phyloP scores from a whole-genome alignment of 2,113 vertebrate species.

The Limnothrissa miodon region DNA sequence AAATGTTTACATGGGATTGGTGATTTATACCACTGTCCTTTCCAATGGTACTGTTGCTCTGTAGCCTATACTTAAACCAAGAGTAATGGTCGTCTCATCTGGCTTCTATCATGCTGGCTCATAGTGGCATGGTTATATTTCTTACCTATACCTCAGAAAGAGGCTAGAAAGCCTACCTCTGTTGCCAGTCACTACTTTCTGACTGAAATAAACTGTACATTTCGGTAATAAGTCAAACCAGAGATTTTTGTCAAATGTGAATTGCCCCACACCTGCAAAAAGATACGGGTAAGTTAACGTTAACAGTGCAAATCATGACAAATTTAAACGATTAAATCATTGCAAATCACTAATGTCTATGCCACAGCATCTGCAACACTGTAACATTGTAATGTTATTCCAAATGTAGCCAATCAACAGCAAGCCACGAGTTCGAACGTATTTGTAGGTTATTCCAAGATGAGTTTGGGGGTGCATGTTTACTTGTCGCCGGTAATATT shows the following conservation, averaged over 20 bases:
- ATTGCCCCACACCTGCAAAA: too few relatives aligned
- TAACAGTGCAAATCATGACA: too few relatives aligned
- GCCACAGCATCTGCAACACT: background rate
- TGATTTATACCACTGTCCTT: background rate
- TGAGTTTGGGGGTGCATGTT: background rate
- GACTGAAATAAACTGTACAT: background rate
- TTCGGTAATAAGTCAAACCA: background rate
- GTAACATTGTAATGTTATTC: background rate
- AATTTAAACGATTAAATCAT: too few relatives aligned
- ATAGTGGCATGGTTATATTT: background rate
- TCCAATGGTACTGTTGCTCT: background rate
- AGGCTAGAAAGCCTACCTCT: background rate
- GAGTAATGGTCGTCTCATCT: background rate
- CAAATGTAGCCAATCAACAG: conserved; percentile 20
- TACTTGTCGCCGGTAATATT: background rate
- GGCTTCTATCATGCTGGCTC: background rate
- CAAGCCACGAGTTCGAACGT: background rate
- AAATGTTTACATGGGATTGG: background rate
- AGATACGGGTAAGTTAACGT: too few relatives aligned
- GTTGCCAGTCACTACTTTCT: background rate
- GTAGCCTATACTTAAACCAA: background rate
- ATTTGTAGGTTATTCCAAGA: background rate
- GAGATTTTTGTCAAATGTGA: too few relatives aligned
- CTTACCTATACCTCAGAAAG: background rate
- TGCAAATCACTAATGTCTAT: too few relatives aligned